A percentile compares a stretch with the other conserved stretches of the same genome.
Evolutionary conservation across 2,113 vertebrate species (phyloP).

Genomic region (Megaleporinus macrocephalus): DNA sequence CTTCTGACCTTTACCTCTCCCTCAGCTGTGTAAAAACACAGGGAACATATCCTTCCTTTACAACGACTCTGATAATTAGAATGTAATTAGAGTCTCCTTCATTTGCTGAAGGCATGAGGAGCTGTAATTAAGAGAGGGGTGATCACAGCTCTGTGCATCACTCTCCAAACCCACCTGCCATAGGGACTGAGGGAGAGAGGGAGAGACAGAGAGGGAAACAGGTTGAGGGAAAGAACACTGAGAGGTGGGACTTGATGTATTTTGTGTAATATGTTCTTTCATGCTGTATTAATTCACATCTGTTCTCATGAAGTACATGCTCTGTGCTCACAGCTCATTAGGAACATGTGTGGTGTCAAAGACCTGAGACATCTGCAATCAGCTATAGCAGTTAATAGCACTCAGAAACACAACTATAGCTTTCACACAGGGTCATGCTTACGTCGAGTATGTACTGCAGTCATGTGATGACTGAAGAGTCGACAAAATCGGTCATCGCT

Average conservation of each 20-base stretch:
- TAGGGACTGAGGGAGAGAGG: slow-evolving; percentile 23
- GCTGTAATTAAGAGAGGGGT: slow-evolving; percentile 42
- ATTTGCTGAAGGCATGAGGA: slow-evolving; percentile 33
- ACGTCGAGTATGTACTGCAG: too few species aligned
- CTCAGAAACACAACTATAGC: too few species aligned
- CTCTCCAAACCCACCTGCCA: slow-evolving; percentile 27
- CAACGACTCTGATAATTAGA: slow-evolving; percentile 31
- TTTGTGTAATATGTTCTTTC: too few species aligned
- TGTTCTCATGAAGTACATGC: background rate
- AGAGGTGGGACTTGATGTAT: background rate
- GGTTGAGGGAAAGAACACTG: background rate
- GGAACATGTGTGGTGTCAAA: slow-evolving; percentile 5
- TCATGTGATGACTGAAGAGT: too few species aligned
- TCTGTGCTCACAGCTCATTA: background rate
- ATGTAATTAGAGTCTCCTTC: slow-evolving; percentile 38
- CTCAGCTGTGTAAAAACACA: background rate
- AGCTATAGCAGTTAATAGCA: background rate
- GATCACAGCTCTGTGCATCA: slow-evolving; percentile 35
- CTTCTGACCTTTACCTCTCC: background rate
- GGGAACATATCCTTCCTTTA: slow-evolving; percentile 15
- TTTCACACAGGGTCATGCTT: too few species aligned
- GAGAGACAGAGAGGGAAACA: background rate
- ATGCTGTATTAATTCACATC: too few species aligned
- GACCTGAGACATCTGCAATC: background rate
- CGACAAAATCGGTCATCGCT: too few species aligned